Base-by-base conservation (phyloP, 1,140 invertebrate genomes). In the Papilio aristodemus region DNA sequence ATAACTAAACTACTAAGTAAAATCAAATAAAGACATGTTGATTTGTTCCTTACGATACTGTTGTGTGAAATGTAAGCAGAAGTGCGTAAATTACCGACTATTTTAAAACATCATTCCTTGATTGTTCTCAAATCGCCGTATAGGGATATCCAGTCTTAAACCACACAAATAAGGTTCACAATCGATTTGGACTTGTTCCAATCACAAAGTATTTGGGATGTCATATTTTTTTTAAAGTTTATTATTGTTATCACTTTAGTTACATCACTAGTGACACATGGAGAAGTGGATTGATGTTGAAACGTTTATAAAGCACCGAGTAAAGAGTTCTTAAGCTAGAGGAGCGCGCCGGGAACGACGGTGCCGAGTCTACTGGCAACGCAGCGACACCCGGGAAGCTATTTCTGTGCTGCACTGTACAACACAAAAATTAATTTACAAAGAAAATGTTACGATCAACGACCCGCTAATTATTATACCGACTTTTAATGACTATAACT, bases 391-490 rank as follows among this genome's bases (percentile, higher is more conserved):
- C 88, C 88, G 87, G 87, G 78, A 74, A 74, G 81, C 83, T 91
- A 91, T 91, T 91, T 91, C 87, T 64, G 87, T 91, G 85, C 88
- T 88, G 38, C 62, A 82, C 79, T 81, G 80, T 81, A 83, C 81
- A 22, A 85, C 78, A 83, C 81, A 87, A 89, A 88, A 89, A 86
- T 83, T 78, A 88, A 84, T 85, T 87, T 83, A 82, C 82, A 84
- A 85, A 80, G 79, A 81, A 89, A 89, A 87, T 86, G 84, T 89
- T 79, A 91, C 87, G 87, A 89, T 86, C 87, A 87, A 85, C 85
- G 89, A 91, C 89, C 87, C 78, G 79, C 68, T 82, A 77, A 74
- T 59, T 58, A 46, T 59, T 58, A 62, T 17, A 5, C 11, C 11
- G 22, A 22, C 3, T 22, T 50, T 54, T 54, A 46, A 46, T 8